Evolutionary conservation across 92 coral and sea anemone species (phyloP), one percentile per base, ranked within the genome.

Genomic region (Epizoanthus ramosus): DNA sequence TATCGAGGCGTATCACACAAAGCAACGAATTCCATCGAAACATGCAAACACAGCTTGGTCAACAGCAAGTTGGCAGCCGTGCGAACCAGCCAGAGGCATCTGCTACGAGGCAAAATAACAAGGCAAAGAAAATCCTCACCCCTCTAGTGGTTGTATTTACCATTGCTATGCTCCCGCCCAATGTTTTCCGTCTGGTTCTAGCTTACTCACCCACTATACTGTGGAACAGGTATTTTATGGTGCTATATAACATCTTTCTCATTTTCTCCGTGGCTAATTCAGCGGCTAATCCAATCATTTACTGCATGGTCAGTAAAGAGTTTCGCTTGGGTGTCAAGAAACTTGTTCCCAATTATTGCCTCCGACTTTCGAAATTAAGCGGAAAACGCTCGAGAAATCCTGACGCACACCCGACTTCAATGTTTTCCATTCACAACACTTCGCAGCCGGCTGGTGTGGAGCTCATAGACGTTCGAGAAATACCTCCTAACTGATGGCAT

Each of bases 301-400:
- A 74, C 50, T 74, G 79, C 79, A 53, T 74, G 79, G 79, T 74
- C 57, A 74, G 79, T 52, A 74, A 74, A 54, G 79, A 74, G 57
- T 74, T 74, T 23, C 79, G 79, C 24, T 63, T 23, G 13, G 63
- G 79, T 23, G 65, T 74, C 35, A 74, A 74, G 19, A 74, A 74
- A 63, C 31, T 74, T 1, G 5, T 74, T 17, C 65, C 79, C 16
- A 54, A 56, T 2, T 28, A 28, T 53, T 56, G 79, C 21, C 35
- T 74, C 33, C 45, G 23, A 56, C 4, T 56, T 74, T 21, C 14
- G 12, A 45, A 25, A 33, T 13, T 74, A 5, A 15, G 41, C 79
- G 12, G 39, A 54, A 21, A 54, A 45, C 16, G 16, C 57, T 74
- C 24, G 9, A 23, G 28, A 13, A 23, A 56, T 25, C 16, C 31